Evolutionary conservation across 2,888 invertebrate genomes (phyloP), one percentile per base, ranked within the genome.

Genomic region (Lepidochrysops patricia): DNA sequence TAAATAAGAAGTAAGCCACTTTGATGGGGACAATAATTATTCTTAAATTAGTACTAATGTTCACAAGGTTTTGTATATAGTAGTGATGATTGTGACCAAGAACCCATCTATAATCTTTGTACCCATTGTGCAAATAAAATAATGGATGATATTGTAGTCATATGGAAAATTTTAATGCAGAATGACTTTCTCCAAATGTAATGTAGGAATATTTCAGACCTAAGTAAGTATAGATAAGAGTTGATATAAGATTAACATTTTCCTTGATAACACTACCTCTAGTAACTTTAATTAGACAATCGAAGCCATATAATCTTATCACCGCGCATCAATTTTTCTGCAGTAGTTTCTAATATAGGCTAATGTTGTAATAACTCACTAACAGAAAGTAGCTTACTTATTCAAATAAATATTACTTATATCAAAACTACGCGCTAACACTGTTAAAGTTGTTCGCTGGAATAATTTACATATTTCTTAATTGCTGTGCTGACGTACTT

Each of bases 401-500:
- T 43, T 43, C 9, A 3, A 43, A 23, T 15, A 19, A 43, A 19
- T 19, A 15, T 4, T 13, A 35, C 35, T 9, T 43, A 43, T 43
- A 9, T 9, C 12, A 19, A 13, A 9, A 43, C 9, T 43, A 23
- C 12, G 23, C 19, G 43, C 19, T 43, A 3, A 43, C 19, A 19
- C 19, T 43, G 12, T 23, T 43, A 43, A n/a, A 52, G 13, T 3
- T 26, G 26, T 52, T 52, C 27, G 27, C 26, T 6, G n/a, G 9
- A 15, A 15, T 15, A 27, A 52, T 52, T 52, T 52, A 27, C 26
- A 52, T 27, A 54, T 54, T 54, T 29, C 15, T 29, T 29, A 54
- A 54, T 54, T 15, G 54, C 15, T 32, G 12, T 54, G 43, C 43
- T 43, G 54, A 54, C 54, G 32, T 32, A 50, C 12, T 19, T 54